Percentiles rank a stretch among this genome's conserved stretches.
These are phyloP conservation scores for Tenthredo notha DNA, from an alignment of 2,888 invertebrate genomes.

Conservation along the genomic window DNA sequence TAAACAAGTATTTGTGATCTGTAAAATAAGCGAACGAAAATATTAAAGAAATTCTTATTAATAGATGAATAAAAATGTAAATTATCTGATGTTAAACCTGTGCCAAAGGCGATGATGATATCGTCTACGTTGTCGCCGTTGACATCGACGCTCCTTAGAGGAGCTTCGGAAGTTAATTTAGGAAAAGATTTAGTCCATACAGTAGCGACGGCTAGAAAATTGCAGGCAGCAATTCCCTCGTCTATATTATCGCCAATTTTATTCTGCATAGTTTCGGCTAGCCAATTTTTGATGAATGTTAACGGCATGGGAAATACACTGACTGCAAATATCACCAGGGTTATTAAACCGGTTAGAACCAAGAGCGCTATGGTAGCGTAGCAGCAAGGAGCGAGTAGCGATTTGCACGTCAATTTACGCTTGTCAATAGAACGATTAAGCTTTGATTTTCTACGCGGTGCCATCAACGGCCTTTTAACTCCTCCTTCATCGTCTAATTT, in stretches of 20 bases:
- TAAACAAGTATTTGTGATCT: slow-evolving; percentile 45
- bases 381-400: slow-evolving; percentile 84
- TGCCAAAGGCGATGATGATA: slow-evolving; percentile 88
- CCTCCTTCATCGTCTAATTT: slow-evolving; percentile 85
- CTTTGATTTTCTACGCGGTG: slow-evolving; percentile 83
- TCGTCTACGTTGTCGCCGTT: slow-evolving; percentile 87
- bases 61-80: slow-evolving; percentile 39
- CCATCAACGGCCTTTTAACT: slow-evolving; percentile 87
- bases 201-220: slow-evolving; percentile 81
- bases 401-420: slow-evolving; percentile 81
- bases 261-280: slow-evolving; percentile 69
- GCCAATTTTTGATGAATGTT: slow-evolving; percentile 82
- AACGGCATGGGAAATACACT: slow-evolving; percentile 84
- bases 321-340: slow-evolving; percentile 83
- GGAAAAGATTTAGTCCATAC: slow-evolving; percentile 86
- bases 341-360: slow-evolving; percentile 82
- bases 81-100: slow-evolving; percentile 80
- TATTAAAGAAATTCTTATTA: slow-evolving; percentile 40
- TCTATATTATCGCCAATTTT: slow-evolving; percentile 61
- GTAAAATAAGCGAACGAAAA: slow-evolving; percentile 57
- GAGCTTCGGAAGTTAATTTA: slow-evolving; percentile 87
- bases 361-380: slow-evolving; percentile 83
- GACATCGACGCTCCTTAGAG: slow-evolving; percentile 86
- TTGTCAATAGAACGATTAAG: slow-evolving; percentile 79
- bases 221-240: slow-evolving; percentile 81